Base-by-base conservation (phyloP, 35 echinoderm and acorn worm species). In the Patiria miniata region DNA sequence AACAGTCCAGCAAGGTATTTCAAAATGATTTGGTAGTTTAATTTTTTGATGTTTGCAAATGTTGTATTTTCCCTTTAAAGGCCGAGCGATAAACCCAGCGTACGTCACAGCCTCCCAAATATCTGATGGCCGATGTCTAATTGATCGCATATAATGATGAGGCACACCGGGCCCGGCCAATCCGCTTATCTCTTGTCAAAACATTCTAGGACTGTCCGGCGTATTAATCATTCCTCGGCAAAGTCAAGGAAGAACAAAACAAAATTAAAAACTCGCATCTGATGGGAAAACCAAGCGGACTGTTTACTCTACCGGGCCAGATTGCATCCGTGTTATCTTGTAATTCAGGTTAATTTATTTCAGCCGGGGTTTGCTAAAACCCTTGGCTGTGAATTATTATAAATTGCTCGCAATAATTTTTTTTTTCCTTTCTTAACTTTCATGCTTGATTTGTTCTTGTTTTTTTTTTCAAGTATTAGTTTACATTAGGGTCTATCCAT, bases 131-230 rank as follows among this genome's bases (percentile, higher is more conserved):
- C 42, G 12, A 47, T 47, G 42, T 47, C 42, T 47, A 47, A 47
- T 47, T 47, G 42, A 47, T 47, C 42, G 42, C 42, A 47, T 6
- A 47, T 47, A 47, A 47, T 47, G 42, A 47, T 47, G 42, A 47
- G 42, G 12, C 42, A 47, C 42, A n/a, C n/a, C n/a, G 4, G 42
- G 42, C 4, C 12, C 65, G 14, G 65, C 65, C 5, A n/a, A 68
- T 22, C n/a, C 65, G 23, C 6, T 73, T 73, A 73, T 73, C 65
- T 73, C 65, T 73, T 73, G 65, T 73, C 65, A 73, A 32, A 73
- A 73, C 65, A 73, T 73, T 34, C 26, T 36, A 34, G 65, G 65
- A 73, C 65, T 73, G 34, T 12, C 61, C 16, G 0, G 10, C 61
- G 65, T 30, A 73, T 73, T 73, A 73, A 73, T 73, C 65, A 73